These are phyloP conservation scores for Naso thynnoides DNA, from an alignment of 2,797 vertebrate genomes.

Conservation along the genomic window DNA sequence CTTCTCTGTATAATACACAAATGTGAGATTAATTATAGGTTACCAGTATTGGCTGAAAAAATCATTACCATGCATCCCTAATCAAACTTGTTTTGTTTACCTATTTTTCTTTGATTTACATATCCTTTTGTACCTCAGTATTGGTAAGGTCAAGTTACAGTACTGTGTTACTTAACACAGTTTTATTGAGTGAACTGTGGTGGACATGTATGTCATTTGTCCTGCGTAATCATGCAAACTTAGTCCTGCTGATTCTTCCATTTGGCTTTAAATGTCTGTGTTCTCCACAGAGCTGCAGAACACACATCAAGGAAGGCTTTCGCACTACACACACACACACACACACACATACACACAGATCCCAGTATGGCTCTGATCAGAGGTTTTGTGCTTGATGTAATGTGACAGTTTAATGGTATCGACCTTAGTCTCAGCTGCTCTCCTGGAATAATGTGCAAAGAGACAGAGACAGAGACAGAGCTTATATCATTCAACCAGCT, in stretches of 20 bases:
- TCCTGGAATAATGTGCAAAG: conserved; percentile 49
- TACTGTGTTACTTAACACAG: too few relatives aligned
- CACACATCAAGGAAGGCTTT: conserved; percentile 12
- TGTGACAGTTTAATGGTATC: conserved; percentile 63
- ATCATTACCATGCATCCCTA: too few relatives aligned
- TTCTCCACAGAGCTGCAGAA: conserved; percentile 22
- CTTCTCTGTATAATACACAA: too few relatives aligned
- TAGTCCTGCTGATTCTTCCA: background rate
- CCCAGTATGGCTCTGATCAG: conserved; percentile 22
- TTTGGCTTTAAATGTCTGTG: conserved; percentile 4
- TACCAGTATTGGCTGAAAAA: too few relatives aligned
- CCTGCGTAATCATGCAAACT: background rate
- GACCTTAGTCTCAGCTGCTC: conserved; percentile 19
- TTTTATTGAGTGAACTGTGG: background rate
- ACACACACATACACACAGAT: background rate
- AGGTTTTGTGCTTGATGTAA: conserved; percentile 39
- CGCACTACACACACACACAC: background rate
- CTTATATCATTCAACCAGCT: background rate
- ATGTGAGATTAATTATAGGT: too few relatives aligned
- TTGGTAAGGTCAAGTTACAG: background rate
- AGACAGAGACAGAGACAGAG: conserved; percentile 3
- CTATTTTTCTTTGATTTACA: too few relatives aligned
- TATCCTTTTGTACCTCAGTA: background rate
- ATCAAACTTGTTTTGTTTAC: too few relatives aligned
- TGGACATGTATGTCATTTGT: background rate